phyloP scores from a whole-genome alignment of 2,797 vertebrate genomes.

The Hephaestus fuliginosus region DNA sequence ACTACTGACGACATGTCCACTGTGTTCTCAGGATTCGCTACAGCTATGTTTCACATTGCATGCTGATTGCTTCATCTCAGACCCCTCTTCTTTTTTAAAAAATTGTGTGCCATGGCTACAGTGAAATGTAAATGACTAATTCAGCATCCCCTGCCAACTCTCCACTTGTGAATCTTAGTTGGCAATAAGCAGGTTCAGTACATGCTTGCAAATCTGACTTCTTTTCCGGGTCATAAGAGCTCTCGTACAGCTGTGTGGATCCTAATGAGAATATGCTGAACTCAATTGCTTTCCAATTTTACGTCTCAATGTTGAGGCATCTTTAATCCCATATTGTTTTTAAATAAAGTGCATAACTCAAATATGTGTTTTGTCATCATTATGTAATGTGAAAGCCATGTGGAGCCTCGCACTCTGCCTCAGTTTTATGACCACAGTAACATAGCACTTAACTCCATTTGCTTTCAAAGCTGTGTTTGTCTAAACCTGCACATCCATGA shows the following conservation, averaged over 20 bases:
- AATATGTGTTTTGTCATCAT: constrained; percentile 19
- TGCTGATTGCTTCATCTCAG: background rate
- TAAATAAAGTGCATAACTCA: background rate
- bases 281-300: background rate
- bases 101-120: background rate
- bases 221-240: background rate
- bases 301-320: background rate
- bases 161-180: background rate
- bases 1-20: background rate
- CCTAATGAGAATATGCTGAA: background rate
- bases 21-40: background rate
- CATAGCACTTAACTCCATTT: constrained; percentile 72
- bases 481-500: constrained; percentile 57
- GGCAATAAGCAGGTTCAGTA: background rate
- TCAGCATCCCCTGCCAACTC: background rate
- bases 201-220: background rate
- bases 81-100: background rate
- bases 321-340: background rate
- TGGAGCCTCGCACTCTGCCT: background rate
- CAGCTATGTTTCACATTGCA: background rate
- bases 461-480: constrained; percentile 69
- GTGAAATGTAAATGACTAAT: constrained; percentile 1
- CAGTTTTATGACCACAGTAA: constrained; percentile 57
- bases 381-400: constrained; percentile 32
- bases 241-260: constrained; percentile 2